Base-by-base conservation (phyloP, 2,113 vertebrate genomes). In the Eira barbara region DNA sequence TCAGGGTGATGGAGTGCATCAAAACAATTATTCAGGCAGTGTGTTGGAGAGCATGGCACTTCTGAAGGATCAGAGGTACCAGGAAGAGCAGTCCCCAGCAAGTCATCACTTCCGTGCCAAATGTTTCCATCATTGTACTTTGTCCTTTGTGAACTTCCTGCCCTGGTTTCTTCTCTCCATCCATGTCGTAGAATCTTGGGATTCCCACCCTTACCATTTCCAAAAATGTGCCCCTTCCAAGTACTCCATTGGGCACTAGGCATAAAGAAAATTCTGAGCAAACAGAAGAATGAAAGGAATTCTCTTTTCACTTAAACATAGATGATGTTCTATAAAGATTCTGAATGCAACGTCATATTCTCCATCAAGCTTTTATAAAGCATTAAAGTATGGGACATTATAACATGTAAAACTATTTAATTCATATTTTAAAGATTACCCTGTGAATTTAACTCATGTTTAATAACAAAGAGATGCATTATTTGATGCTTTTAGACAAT, bases 401-500 rank as follows among this genome's bases (percentile, higher is more conserved):
- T 1, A 73, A 85, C 34, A 81, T 73, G 7, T 31, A 73, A 80
- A 89, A 81, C 74, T 83, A 91, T 61, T 85, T 63, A 88, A 39
- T 89, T 94, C 27, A 73, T 47, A 61, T 92, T 96, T 74, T 3
- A 67, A 92, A 89, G 86, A 34, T 61, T 69, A 93, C 5, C 27
- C 18, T 74, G 4, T n/a, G 45, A 85, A 57, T 92, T 96, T 67
- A 94, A 92, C 36, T 92, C 25, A 65, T 91, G 25, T 69, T 96
- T 89, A 83, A 47, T 88, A 63, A 84, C 13, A 82, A 88, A 91
- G 14, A 71, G 2, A 91, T 59, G 7, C 5, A 63, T 57, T 73
- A 84, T 92, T 47, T 65, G 27, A 45, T 79, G 13, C 0, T 91
- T 59, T 91, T 13, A 83, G 47, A 76, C 5, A 94, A 74, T 89